Evolutionary conservation across 2,113 vertebrate species (phyloP).

Genomic region (Hippoglossus stenolepis): DNA sequence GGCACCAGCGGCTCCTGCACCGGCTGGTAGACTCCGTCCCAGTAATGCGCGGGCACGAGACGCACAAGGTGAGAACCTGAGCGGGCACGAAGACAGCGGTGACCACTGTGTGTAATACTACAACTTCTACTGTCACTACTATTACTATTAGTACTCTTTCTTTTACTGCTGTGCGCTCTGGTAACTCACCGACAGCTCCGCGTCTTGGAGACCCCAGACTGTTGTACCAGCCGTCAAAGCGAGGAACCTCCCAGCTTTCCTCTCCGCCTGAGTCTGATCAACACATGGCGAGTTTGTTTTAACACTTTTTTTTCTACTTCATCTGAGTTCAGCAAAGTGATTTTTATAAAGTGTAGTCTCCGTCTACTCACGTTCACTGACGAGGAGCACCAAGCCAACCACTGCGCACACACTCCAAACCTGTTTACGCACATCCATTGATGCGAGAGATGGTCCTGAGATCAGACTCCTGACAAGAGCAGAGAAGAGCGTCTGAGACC

Average conservation of each 20-base stretch:
- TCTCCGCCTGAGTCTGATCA: conserved; percentile 77
- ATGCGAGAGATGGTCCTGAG: conserved; percentile 69
- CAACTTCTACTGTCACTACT: not conserved
- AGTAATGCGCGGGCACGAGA: conserved; percentile 86
- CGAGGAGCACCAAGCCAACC: conserved; percentile 51
- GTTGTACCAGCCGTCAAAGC: conserved; percentile 98
- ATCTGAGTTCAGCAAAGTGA: not conserved
- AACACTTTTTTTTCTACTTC: not conserved
- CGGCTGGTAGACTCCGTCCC: conserved; percentile 88
- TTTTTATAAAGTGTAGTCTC: not conserved
- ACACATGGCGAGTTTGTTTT: not conserved
- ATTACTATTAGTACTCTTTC: not conserved
- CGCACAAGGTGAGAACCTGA: conserved; percentile 88
- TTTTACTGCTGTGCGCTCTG: not conserved
- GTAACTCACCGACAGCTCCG: conserved; percentile 85
- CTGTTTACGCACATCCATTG: conserved; percentile 78
- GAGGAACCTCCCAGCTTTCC: conserved; percentile 89
- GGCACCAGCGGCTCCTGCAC: conserved; percentile 85
- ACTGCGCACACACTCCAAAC: conserved; percentile 60
- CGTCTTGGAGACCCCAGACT: conserved; percentile 87
- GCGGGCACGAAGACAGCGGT: not conserved
- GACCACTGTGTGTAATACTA: not conserved
- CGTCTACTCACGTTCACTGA: conserved; percentile 69
- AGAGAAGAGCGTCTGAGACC: conserved; percentile 41
- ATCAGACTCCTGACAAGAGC: conserved; percentile 53